Base-by-base conservation (phyloP, 2,797 vertebrate species). In the Sphaeramia orbicularis region DNA sequence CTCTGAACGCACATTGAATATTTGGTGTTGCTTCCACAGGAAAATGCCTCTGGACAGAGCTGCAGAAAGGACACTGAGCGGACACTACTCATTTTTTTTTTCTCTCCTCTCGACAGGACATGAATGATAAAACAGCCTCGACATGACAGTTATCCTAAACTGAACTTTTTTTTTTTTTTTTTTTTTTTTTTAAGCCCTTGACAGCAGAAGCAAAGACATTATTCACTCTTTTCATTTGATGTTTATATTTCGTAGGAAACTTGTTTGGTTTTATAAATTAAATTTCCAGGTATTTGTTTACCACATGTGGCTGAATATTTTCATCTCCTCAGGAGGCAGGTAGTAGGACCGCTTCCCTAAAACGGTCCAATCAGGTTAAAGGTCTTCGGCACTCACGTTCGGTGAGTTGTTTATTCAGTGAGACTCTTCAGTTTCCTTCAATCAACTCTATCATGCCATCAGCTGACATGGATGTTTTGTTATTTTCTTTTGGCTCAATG, bases 351-450 rank as follows among this genome's bases (percentile, higher is more conserved):
- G 88, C 89, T 0, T 93, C 93, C 73, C 88, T 93, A 84, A 94
- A 94, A 74, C 90, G 91, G 73, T 93, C 93, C 90, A 94, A 94
- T 92, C 93, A 93, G 90, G 85, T 92, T 86, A 93, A 83, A 90
- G 92, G 91, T 66, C 89, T 92, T 75, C 93, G 91, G 76, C 90
- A 92, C 91, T 93, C 92, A 81, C 91, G 84, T 62, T 92, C 92
- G 91, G 92, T 93, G 90, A 92, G 92, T 93, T 84, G 80, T 56
- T 58, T 21, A 55, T 77, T 64, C 56, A 54, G 12, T 42, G 66
- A 73, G 77, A 80, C 53, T 58, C 76, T 61, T 85, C 69, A 62
- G 16, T 18, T 57, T 71, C 72, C 36, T 66, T 8, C 60, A 80
- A 67, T 78, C 65, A 36, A 71, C 71, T 54, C 61, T n/a, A 32